Base-by-base conservation (phyloP, 2,888 invertebrate genomes). In the Habroteleia sp. region DNA sequence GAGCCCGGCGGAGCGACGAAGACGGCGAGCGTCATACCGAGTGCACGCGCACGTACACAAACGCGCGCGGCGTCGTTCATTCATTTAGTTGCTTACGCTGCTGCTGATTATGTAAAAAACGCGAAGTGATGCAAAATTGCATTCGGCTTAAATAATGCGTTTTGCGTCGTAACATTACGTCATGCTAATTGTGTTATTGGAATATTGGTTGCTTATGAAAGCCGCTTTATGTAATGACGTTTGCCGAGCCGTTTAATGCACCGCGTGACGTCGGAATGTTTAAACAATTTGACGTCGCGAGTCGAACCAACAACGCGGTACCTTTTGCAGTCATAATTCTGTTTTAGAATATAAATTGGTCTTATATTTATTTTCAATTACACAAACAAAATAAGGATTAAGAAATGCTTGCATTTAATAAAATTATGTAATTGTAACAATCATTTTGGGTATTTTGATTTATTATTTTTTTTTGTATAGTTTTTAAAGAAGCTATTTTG, bases 161-260 rank as follows among this genome's bases (percentile, higher is more conserved):
- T 58, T 35, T 37, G 46, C 60, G 37, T 46, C 37, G 46, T 27
- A n/a, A 37, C 11, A 27, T 46, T 60, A n/a, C 60, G 46, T 60
- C 46, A 60, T 25, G 20, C 10, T 16, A 60, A 27, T 35, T n/a
- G 60, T 27, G 44, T 46, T 60, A 44, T 33, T 60, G 27, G 46
- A 37, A 46, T 46, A 35, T 46, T 29, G 35, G 6, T 27, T 41
- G 31, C 31, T 41, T 56, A 41, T 41, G 54, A 56, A 13, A 11
- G 35, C 7, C 37, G 27, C 10, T 52, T 52, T 39, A 27, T 39
- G 52, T 23, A 39, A 37, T 52, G 52, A 37, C 35, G 25, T 13
- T 14, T 31, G 1, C 17, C n/a, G n/a, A n/a, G 16, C 11, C 13
- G 42, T 46, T 46, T 29, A 8, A 23, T 41, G 41, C 7, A 7